Base-by-base conservation (phyloP, 2,113 vertebrate species). In the Alligator sinensis region DNA sequence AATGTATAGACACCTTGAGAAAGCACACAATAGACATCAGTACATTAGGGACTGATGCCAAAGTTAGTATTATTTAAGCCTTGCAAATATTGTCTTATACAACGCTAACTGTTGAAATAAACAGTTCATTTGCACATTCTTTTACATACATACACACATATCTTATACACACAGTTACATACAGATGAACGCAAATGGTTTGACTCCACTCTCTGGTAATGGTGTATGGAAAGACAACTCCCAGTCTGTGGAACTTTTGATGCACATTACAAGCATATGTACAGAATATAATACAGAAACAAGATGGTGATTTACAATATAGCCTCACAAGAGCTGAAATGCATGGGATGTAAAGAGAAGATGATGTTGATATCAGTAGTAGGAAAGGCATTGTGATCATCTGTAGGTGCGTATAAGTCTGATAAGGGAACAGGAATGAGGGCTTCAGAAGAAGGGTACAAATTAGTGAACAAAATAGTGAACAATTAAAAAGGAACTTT, bases 91-190 rank as follows among this genome's bases (percentile, higher is more conserved):
- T 74, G 28, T 47, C 47, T 47, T 47, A 47, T 47, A 47, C 47
- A 47, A 47, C 8, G 9, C 47, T 79, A 58, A 84, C 86, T 2
- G 21, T 4, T 2, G 58, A 81, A 79, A 5, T 30, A 60, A 47
- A 14, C 8, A 64, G 9, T 47, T 47, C 47, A 47, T 47, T 47
- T 47, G 47, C 47, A 47, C 7, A 47, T 47, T 47, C 38, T 82
- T 38, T 4, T 85, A 18, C 59, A 54, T 0, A 0, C 25, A 78
- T 17, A 77, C 14, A 30, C 28, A 85, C 3, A 55, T 77, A 55
- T 77, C 47, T 88, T 82, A 82, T 57, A 34, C 91, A 55, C 34
- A 92, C 16, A 12, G n/a, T 80, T 77, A n/a, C 16, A 88, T 60
- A 63, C 3, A 80, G 77, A 86, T 61, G 16, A 55, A 14, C 66